Evolutionary conservation across 2,797 vertebrate genomes (phyloP).

Genomic region (Mus spretus): DNA sequence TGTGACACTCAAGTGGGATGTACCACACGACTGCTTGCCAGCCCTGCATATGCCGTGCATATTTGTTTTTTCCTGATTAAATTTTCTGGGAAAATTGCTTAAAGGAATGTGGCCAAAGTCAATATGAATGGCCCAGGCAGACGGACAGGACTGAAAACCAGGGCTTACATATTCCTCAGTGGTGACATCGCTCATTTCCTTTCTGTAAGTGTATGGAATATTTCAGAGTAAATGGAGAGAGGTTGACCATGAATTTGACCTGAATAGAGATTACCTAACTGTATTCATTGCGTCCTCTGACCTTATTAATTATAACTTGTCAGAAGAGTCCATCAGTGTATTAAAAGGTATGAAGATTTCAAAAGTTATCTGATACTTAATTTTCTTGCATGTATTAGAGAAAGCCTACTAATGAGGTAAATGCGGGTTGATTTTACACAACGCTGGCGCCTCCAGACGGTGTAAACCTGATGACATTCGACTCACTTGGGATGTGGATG

Average conservation of each 20-base stretch:
- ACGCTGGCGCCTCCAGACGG: neutral
- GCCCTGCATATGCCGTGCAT: too few species aligned
- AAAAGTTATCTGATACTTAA: neutral
- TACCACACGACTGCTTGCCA: too few species aligned
- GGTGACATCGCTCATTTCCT: constrained; percentile 7
- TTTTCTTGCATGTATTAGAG: neutral
- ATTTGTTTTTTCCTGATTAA: too few species aligned
- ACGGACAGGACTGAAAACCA: neutral
- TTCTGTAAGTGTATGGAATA: neutral
- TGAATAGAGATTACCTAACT: constrained; percentile 51
- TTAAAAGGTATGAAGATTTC: neutral
- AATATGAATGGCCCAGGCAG: neutral
- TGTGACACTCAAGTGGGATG: too few species aligned
- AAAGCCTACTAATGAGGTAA: neutral
- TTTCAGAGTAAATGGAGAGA: constrained; percentile 15
- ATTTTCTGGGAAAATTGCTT: too few species aligned
- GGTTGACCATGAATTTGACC: constrained; percentile 40
- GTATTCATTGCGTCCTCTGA: constrained; percentile 35
- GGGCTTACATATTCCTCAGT: constrained; percentile 1
- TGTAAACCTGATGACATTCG: neutral
- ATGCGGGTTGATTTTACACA: neutral
- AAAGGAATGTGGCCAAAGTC: neutral
- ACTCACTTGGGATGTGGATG: neutral
- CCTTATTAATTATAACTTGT: constrained; percentile 30
- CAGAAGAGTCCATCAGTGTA: constrained; percentile 20